Percentiles rank a stretch among this genome's conserved stretches.
Evolutionary conservation across 2,888 invertebrate species (phyloP).

Genomic region (Eupeodes latifasciatus): DNA sequence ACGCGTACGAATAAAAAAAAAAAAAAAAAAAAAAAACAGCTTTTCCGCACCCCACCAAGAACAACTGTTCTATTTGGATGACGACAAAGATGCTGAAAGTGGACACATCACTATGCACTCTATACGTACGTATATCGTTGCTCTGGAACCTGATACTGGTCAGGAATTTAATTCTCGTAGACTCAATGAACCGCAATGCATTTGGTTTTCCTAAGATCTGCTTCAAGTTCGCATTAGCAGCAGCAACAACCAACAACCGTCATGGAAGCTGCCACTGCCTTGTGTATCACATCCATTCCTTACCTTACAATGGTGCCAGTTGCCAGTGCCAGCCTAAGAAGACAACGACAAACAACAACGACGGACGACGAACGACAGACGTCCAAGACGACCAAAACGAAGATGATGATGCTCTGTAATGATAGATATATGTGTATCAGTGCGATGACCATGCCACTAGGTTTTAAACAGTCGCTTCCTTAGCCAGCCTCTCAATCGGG

Average conservation of each 20-base stretch:
- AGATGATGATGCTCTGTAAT: conserved; percentile 67
- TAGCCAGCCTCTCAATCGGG: conserved; percentile 46
- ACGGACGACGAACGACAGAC: too few species aligned
- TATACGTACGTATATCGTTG: neutral
- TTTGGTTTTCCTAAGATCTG: conserved; percentile 60
- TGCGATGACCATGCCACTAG: conserved; percentile 72
- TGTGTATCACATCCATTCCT: conserved; percentile 50
- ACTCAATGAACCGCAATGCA: conserved; percentile 75
- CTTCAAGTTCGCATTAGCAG: conserved; percentile 17
- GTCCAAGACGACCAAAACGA: conserved; percentile 12
- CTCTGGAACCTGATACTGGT: conserved; percentile 66
- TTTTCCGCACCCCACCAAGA: conserved; percentile 10
- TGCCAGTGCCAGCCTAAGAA: conserved; percentile 37
- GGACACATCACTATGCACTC: conserved; percentile 13
- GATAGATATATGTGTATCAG: conserved; percentile 74
- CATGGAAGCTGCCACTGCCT: conserved; percentile 59
- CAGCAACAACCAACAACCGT: neutral
- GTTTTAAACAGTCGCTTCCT: conserved; percentile 54
- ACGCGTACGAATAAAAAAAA: conserved; percentile 49
- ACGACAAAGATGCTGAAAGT: conserved; percentile 42
- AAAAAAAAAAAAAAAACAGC: neutral
- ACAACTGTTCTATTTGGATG: conserved; percentile 57
- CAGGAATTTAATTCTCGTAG: conserved; percentile 72
- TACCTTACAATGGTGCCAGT: neutral
- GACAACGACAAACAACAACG: conserved; percentile 35